Base-by-base conservation (phyloP, 1,140 invertebrate genomes). In the Drepana arcuata region DNA sequence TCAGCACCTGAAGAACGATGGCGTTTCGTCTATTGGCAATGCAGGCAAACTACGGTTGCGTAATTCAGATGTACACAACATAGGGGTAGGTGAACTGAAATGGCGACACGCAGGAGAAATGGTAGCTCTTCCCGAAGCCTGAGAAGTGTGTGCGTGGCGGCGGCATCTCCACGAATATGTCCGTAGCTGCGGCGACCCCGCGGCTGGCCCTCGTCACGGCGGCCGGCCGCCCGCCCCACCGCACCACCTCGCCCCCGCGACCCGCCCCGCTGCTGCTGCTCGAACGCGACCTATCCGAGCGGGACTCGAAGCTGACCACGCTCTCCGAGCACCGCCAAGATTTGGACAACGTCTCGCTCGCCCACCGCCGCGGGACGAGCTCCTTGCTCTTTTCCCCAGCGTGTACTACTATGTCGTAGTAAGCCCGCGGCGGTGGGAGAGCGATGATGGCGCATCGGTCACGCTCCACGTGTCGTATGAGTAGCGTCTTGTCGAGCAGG, bases 91-190 rank as follows among this genome's bases (percentile, higher is more conserved):
- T 78, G 50, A 84, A 84, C 42, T 83, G 78, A 48, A 83, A 80
- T 31, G 83, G 83, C 48, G 83, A 84, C 61, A 84, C 83, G 65
- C 79, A 84, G 65, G 80, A 78, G 72, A 74, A 81, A 61, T 84
- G 83, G 65, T 83, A 84, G 55, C 78, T 81, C 37, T 83, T 78
- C 51, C 77, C 77, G 55, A 82, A 79, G 66, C 71, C 73, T 14
- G 78, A 68, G 41, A 82, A 82, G 69, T 75, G 73, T 50, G 71
- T 68, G 69, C 69, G 71, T 63, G 71, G 62, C 57, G 73, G 63
- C 61, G 77, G 73, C 60, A 81, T 61, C 40, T 73, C 66, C 44
- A 79, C 62, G 54, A 58, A 71, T 44, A 81, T 59, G 64, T 81
- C 74, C 51, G 69, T 69, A 68, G 72, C 64, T 53, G 63, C 59